Conservation (phyloP, 2,113 vertebrate species). For the Sminthopsis crassicaudata region DNA sequence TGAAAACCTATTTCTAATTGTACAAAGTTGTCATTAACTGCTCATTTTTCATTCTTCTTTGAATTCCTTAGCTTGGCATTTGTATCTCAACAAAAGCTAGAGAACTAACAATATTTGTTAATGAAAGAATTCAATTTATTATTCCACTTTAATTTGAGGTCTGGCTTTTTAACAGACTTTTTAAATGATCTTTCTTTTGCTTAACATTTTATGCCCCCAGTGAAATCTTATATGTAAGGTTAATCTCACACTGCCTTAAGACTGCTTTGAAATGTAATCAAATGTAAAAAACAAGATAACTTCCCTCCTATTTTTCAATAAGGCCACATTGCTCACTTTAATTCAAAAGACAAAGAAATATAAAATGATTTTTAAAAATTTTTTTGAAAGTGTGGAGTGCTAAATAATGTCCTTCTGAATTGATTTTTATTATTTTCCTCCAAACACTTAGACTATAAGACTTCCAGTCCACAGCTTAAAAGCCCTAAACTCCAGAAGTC, state of each 20-base stretch:
- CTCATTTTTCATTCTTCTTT: constrained; percentile 28
- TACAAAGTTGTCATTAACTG: constrained; percentile 4
- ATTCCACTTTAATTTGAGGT: neutral
- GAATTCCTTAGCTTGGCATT: constrained; percentile 24
- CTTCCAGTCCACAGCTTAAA: neutral
- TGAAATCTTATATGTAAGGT: constrained; percentile 30
- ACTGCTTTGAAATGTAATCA: constrained; percentile 50
- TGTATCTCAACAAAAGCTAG: constrained; percentile 37
- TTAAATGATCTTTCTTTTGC: constrained; percentile 32
- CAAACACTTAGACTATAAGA: neutral
- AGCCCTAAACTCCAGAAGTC: neutral
- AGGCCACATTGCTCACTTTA: constrained; percentile 51
- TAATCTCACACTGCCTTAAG: constrained; percentile 31
- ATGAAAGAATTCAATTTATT: constrained; percentile 20
- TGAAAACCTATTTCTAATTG: constrained; percentile 24
- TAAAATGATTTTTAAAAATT: constrained; percentile 43
- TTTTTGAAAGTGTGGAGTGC: constrained; percentile 50
- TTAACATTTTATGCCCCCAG: constrained; percentile 12
- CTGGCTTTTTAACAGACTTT: neutral
- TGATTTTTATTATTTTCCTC: neutral
- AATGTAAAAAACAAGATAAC: constrained; percentile 65
- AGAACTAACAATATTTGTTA: constrained; percentile 47
- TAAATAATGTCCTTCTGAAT: constrained; percentile 23
- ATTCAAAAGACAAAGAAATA: constrained; percentile 63
- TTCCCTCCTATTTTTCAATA: constrained; percentile 59